These are phyloP conservation scores for Todiramphus chloris DNA, from an alignment of 2,113 vertebrate species.

Conservation along the genomic window DNA sequence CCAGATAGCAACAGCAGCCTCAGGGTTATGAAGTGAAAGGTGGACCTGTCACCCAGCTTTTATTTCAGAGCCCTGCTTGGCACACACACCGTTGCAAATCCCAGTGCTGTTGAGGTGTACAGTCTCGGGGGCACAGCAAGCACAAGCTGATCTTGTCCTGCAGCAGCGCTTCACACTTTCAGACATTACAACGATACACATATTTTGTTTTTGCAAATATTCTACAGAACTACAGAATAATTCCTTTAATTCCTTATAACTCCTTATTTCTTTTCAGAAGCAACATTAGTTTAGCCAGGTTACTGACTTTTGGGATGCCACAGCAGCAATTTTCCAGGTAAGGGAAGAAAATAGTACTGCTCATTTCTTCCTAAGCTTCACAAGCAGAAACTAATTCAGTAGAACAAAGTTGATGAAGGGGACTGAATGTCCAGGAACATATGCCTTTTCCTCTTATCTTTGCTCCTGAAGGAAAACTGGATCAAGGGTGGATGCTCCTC, in stretches of 20 bases:
- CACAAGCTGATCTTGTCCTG: background rate
- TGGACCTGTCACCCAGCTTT: background rate
- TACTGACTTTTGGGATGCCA: background rate
- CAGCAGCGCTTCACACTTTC: background rate
- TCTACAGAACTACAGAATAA: background rate
- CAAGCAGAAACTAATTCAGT: background rate
- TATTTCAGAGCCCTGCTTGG: background rate
- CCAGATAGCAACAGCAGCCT: background rate
- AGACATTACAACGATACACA: background rate
- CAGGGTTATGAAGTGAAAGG: background rate
- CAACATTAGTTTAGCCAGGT: rapidly evolving
- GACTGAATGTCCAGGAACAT: background rate
- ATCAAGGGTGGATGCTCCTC: background rate
- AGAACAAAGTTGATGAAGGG: background rate
- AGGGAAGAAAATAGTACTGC: background rate
- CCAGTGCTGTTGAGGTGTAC: rapidly evolving
- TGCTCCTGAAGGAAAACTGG: background rate
- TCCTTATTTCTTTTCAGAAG: background rate
- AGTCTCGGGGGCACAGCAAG: background rate
- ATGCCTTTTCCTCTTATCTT: background rate
- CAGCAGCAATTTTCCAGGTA: background rate
- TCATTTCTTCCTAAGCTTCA: background rate
- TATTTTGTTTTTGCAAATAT: background rate
- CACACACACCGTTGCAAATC: background rate
- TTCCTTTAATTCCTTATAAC: background rate